Conservation (phyloP, 1,140 invertebrate species). For the Meloidogyne exigua region DNA sequence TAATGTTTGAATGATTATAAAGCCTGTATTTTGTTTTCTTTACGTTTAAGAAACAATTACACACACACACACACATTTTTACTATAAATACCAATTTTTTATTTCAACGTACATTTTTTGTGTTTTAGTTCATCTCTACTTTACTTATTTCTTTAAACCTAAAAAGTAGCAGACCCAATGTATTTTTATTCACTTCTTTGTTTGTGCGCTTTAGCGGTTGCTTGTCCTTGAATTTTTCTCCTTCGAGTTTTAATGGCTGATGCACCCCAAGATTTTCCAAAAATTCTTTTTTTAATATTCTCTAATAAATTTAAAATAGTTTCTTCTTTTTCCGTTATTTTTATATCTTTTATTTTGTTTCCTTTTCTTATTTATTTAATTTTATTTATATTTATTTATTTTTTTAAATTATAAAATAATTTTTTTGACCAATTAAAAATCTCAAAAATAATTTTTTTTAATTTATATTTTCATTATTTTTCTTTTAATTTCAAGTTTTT, state of each 20-base stretch:
- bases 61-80: neutral
- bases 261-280: neutral
- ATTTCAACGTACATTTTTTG: neutral
- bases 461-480: no score
- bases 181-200: neutral
- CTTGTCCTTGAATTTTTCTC: neutral
- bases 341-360: neutral
- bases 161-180: neutral
- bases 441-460: neutral
- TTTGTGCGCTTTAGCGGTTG: neutral
- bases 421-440: neutral
- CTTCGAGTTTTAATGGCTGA: neutral
- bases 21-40: no score
- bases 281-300: neutral
- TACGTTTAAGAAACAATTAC: neutral
- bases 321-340: neutral
- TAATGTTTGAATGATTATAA: neutral
- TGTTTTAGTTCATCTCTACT: slow-evolving; percentile 1
- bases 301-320: slow-evolving; percentile 6
- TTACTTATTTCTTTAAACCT: neutral
- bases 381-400: no score
- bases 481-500: neutral
- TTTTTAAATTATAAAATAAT: neutral
- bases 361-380: neutral
- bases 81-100: neutral